phyloP scores from a whole-genome alignment of 2,888 invertebrate species.

The Hipparchia semele region DNA sequence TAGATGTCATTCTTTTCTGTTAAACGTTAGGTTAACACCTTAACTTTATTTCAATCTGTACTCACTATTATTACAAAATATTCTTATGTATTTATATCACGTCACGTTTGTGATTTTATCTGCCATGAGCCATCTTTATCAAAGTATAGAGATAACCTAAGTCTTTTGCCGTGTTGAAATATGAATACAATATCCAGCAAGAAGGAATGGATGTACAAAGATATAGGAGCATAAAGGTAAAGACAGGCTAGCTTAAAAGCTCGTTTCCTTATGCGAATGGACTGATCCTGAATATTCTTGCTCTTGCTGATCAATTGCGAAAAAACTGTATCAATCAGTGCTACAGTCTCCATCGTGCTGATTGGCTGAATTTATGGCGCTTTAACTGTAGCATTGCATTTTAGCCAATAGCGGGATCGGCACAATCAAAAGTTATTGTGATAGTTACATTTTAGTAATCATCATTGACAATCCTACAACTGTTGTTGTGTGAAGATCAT shows the following conservation, averaged over 20 bases:
- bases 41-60: too few species aligned
- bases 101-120: neutral
- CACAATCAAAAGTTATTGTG: too few species aligned
- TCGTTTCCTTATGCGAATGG: neutral
- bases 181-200: conserved; percentile 6
- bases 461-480: too few species aligned
- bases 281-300: neutral
- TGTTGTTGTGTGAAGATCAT: neutral
- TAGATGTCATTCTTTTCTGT: neutral
- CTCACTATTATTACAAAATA: too few species aligned
- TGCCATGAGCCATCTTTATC: conserved; percentile 5
- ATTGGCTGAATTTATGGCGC: too few species aligned
- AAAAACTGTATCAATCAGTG: neutral
- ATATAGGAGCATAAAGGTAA: conserved; percentile 1
- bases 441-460: too few species aligned
- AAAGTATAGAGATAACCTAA: neutral
- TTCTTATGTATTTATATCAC: neutral
- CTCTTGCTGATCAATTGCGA: neutral
- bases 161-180: neutral
- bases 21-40: too few species aligned
- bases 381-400: too few species aligned
- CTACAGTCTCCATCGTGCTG: too few species aligned
- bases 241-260: conserved; percentile 5
- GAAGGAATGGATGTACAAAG: neutral
- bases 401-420: too few species aligned